These are phyloP conservation scores for Drosophila navojoa DNA, from an alignment of 1,140 invertebrate genomes.

Conservation along the genomic window DNA sequence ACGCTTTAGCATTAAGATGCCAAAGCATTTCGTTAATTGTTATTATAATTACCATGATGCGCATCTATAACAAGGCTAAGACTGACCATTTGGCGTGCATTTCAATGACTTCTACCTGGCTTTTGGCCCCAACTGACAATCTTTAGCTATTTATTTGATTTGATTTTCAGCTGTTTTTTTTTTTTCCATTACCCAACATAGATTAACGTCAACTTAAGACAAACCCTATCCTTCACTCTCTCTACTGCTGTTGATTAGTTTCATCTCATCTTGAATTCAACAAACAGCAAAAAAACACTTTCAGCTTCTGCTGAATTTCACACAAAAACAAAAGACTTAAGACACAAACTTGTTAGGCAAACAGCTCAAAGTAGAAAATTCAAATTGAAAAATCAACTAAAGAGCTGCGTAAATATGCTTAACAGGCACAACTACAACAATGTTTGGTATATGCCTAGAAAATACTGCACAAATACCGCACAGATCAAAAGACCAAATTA, in stretches of 20 bases:
- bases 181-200: background rate
- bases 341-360: constrained; percentile 24
- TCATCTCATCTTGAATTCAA: background rate
- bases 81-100: background rate
- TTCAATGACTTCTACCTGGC: background rate
- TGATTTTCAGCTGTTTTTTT: background rate
- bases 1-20: background rate
- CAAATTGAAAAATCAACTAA: constrained; percentile 2
- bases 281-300: background rate
- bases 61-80: background rate
- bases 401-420: constrained; percentile 15
- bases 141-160: background rate
- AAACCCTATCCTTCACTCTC: background rate
- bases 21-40: constrained; percentile 2
- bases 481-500: constrained; percentile 23
- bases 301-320: constrained; percentile 6
- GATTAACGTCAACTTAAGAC: background rate
- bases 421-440: constrained; percentile 8
- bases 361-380: background rate
- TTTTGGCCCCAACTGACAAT: background rate
- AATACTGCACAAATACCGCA: constrained; percentile 29
- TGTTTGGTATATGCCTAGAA: constrained; percentile 14
- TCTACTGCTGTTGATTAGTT: background rate
- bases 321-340: constrained; percentile 33
- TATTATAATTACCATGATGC: background rate